phyloP scores from a whole-genome alignment of 1,140 invertebrate species.

The Tetragonula clypearis region DNA sequence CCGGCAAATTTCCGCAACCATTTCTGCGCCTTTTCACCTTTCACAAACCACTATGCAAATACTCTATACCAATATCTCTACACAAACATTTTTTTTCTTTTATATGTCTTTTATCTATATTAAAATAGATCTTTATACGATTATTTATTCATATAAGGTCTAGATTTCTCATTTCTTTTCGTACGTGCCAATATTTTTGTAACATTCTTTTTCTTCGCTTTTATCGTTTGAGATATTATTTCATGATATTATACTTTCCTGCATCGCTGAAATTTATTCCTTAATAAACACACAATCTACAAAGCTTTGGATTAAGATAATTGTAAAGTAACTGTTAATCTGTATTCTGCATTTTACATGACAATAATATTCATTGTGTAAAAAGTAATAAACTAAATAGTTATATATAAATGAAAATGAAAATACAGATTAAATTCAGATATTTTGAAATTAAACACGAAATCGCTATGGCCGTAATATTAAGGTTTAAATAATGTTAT shows the following conservation, averaged over 20 bases:
- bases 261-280: too few species aligned
- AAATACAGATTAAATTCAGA: background rate
- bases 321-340: background rate
- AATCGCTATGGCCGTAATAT: too few species aligned
- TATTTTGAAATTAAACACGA: background rate
- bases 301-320: background rate
- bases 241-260: background rate
- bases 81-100: background rate
- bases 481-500: too few species aligned
- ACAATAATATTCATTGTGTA: background rate
- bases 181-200: background rate
- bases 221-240: background rate
- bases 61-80: slow-evolving; percentile 28
- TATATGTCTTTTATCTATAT: background rate
- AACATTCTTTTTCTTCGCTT: background rate
- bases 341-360: background rate
- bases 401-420: too few species aligned
- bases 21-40: slow-evolving; percentile 44
- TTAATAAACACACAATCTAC: background rate
- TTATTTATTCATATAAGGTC: background rate
- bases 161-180: background rate
- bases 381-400: too few species aligned
- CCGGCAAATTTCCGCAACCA: slow-evolving; percentile 52
- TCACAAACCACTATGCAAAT: background rate
- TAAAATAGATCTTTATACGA: background rate